Conservation (phyloP, 1,140 invertebrate genomes). For the Goniozus legneri region DNA sequence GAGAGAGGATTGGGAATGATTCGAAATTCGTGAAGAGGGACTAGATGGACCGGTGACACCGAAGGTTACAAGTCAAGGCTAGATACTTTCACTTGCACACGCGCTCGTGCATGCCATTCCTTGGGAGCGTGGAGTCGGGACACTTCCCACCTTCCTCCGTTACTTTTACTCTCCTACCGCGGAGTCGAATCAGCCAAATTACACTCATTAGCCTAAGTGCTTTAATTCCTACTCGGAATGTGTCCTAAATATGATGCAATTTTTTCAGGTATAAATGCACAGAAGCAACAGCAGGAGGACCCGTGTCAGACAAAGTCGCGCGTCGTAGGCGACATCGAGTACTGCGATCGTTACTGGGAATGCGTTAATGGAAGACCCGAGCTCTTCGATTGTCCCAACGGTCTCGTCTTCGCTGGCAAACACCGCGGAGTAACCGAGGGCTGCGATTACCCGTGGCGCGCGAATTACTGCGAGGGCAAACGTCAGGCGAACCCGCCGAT, state of each 20-base stretch:
- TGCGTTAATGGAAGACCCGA: slow-evolving; percentile 75
- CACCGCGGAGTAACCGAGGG: slow-evolving; percentile 81
- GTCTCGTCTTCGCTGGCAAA: slow-evolving; percentile 83
- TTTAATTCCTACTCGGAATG: background rate
- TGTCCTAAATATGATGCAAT: background rate
- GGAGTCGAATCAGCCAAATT: too few relatives aligned
- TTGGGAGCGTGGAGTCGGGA: slow-evolving; percentile 42
- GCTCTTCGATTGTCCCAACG: slow-evolving; percentile 86
- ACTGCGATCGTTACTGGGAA: slow-evolving; percentile 87
- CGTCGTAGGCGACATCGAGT: slow-evolving; percentile 71
- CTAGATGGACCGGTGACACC: slow-evolving; percentile 5
- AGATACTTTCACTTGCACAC: slow-evolving; percentile 41
- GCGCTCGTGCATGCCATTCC: slow-evolving; percentile 19
- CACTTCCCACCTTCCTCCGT: slow-evolving; percentile 48
- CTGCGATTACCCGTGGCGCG: slow-evolving; percentile 85
- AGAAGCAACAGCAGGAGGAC: slow-evolving; percentile 63
- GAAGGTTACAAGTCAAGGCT: slow-evolving; percentile 55
- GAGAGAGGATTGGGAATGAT: background rate
- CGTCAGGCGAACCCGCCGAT: slow-evolving; percentile 78
- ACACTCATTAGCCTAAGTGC: too few relatives aligned
- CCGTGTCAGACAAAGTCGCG: slow-evolving; percentile 74
- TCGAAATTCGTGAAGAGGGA: background rate
- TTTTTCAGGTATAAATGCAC: slow-evolving; percentile 13
- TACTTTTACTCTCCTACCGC: slow-evolving; percentile 23
- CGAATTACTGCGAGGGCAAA: slow-evolving; percentile 79